Evolutionary conservation across 2,113 vertebrate genomes (phyloP), one percentile per base, ranked within the genome.

Genomic region (Pygoscelis antarcticus): DNA sequence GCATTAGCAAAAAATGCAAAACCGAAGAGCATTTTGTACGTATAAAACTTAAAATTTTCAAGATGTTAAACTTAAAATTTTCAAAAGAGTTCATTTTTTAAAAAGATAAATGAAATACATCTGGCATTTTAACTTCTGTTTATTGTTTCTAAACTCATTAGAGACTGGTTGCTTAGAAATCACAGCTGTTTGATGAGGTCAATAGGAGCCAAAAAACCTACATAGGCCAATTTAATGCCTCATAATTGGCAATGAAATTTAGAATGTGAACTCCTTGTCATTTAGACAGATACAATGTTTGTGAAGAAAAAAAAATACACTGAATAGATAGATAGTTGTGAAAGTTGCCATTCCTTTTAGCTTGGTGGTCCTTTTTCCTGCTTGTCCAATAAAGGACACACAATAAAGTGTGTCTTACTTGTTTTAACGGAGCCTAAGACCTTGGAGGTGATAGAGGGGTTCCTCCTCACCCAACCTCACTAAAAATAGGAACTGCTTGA

Each of bases 111-210:
- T 95, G 68, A 98, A 97, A 96, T 87, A 57, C 96, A 95, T 98
- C 87, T 94, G 93, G 61, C 90, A 96, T 88, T 97, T 96, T 89
- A 96, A 86, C 54, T 94, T 96, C 69, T 90, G 85, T 82, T 88
- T 88, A 32, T 96, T 92, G 94, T 93, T 95, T 91, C 64, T 93
- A 82, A 96, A 96, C 88, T 94, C 88, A 96, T 97, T 91, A 97
- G 70, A 95, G 58, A 89, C 91, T 82, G 84, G 91, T 87, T 97
- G 93, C 96, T 97, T 97, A 66, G 91, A 94, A 92, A 95, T 96
- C 96, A 95, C 96, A 97, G 77, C 72, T 97, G 90, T 97, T 97
- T 96, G 89, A 91, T 98, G 86, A 95, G 93, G 89, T 97, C 95
- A 97, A 60, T 61, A 87, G 95, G 78, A 96, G 49, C 94, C 89